A percentile compares a stretch with the other conserved stretches of the same genome.
These are phyloP conservation scores for Pangasius krempfi DNA, from an alignment of 2,797 vertebrate species.

Conservation along the genomic window DNA sequence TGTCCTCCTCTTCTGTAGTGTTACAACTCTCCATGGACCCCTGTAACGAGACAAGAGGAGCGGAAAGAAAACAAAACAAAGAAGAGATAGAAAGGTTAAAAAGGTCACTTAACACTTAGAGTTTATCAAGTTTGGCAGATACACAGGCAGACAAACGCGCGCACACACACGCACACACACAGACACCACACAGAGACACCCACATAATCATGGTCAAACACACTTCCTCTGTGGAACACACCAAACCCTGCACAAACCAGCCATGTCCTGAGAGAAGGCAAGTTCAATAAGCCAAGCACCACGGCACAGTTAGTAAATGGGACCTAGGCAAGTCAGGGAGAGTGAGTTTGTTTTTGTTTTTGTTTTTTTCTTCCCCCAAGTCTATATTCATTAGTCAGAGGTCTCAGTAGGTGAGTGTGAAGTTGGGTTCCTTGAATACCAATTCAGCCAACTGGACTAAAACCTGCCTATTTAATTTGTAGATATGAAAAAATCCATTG, in stretches of 20 bases:
- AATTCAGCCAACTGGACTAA: conserved; percentile 34
- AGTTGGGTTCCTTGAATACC: not conserved
- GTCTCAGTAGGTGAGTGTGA: conserved; percentile 2
- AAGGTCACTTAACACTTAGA: not conserved
- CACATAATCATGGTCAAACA: conserved; percentile 58
- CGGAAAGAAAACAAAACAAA: conserved; percentile 29
- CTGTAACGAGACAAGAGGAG: conserved; percentile 68
- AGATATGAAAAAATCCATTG: not conserved
- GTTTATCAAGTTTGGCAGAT: conserved; percentile 14
- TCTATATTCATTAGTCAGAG: conserved; percentile 4
- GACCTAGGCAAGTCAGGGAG: not conserved
- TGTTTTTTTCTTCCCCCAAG: not conserved
- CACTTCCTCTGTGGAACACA: conserved; percentile 57
- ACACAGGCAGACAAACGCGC: not conserved
- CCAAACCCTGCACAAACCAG: conserved; percentile 73
- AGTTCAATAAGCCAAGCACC: conserved; percentile 55
- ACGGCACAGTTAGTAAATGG: conserved; percentile 17
- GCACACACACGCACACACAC: not conserved
- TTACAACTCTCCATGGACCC: conserved; percentile 99
- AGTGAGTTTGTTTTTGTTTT: not conserved
- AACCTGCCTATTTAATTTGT: not conserved
- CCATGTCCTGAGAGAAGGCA: conserved; percentile 60
- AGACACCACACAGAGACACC: conserved; percentile 34
- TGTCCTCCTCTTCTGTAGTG: conserved; percentile 97
- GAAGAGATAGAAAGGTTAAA: conserved; percentile 22